Conservation (phyloP, 2,113 vertebrate genomes). For the Oenanthe melanoleuca region DNA sequence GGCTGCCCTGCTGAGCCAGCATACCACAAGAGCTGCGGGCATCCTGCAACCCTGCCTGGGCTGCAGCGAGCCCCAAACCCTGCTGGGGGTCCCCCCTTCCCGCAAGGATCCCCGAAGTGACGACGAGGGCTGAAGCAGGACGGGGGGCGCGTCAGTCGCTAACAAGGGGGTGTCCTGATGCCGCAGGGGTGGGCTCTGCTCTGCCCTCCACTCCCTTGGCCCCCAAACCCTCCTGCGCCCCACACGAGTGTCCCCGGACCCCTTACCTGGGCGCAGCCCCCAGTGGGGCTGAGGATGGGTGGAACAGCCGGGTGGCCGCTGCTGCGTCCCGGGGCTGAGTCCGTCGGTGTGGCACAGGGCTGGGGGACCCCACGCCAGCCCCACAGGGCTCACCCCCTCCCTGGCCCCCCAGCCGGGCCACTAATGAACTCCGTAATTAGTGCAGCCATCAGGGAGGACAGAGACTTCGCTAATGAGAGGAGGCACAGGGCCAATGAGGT, state of each 20-base stretch:
- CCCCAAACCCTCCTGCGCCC: neutral
- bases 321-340: neutral
- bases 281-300: accelerated
- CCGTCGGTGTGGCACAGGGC: neutral
- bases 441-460: neutral
- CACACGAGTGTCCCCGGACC: neutral
- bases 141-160: too few relatives aligned
- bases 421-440: conserved; percentile 61
- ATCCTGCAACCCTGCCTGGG: neutral
- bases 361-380: neutral
- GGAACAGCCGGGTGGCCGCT: accelerated
- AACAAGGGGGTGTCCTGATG: neutral
- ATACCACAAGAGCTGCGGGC: accelerated
- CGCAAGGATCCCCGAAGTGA: neutral
- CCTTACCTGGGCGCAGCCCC: conserved; percentile 8
- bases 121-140: neutral
- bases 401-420: neutral
- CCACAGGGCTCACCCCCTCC: neutral
- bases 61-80: neutral
- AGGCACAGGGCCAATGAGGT: conserved; percentile 21
- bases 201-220: neutral
- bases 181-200: neutral
- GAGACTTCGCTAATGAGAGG: neutral
- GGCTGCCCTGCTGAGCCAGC: neutral
- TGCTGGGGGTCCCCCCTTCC: accelerated